These are phyloP conservation scores for Pontoporia blainvillei DNA, from an alignment of 2,113 vertebrate genomes.

Conservation along the genomic window DNA sequence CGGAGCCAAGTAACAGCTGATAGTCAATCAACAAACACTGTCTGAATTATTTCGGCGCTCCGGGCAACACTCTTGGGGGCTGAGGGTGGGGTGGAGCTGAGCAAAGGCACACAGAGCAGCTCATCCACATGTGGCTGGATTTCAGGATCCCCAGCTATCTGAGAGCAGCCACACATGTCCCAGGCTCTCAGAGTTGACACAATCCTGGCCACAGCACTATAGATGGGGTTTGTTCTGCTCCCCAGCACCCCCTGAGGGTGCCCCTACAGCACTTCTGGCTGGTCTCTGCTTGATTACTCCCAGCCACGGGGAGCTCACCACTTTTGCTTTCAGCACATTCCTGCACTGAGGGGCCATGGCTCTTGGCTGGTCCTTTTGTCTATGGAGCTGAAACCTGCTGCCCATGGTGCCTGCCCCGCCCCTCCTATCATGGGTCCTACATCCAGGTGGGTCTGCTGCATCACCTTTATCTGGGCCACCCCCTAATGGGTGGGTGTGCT, in stretches of 20 bases:
- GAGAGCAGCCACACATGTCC: accelerated
- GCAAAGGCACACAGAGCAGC: neutral
- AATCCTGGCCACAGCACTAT: neutral
- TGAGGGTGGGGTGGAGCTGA: too few species aligned
- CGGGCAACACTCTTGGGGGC: accelerated
- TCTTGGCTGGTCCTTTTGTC: neutral
- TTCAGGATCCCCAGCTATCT: neutral
- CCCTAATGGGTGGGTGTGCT: accelerated
- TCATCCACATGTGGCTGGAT: too few species aligned
- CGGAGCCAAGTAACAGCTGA: neutral
- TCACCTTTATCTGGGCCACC: neutral
- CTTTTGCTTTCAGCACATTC: neutral
- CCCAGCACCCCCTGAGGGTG: accelerated
- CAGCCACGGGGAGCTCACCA: neutral
- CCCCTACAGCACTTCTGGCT: accelerated
- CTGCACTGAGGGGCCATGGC: accelerated
- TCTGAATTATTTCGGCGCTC: too few species aligned
- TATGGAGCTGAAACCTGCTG: neutral
- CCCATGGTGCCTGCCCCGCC: accelerated
- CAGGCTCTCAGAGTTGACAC: accelerated
- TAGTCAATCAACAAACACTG: neutral
- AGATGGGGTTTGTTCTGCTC: neutral
- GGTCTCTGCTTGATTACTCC: neutral
- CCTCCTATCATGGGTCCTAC: accelerated
- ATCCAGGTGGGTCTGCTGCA: neutral